Conservation (phyloP, 2,888 invertebrate species). For the Drosophila greeni region DNA sequence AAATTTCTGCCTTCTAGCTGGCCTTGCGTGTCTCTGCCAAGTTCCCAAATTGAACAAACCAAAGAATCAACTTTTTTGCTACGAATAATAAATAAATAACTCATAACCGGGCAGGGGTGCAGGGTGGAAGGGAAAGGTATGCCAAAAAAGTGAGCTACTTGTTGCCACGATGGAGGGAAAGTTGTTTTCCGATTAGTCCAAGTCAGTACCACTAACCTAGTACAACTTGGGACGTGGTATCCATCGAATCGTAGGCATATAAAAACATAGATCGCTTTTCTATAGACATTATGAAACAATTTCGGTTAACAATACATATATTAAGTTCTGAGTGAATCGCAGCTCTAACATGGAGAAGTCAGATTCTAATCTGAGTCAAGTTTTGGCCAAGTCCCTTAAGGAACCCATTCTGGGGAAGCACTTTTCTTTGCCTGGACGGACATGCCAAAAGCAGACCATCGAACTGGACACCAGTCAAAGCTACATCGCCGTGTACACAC, state of each 20-base stretch:
- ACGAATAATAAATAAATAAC: constrained; percentile 66
- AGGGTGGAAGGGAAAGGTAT: constrained; percentile 4
- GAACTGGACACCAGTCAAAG: constrained; percentile 83
- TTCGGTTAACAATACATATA: constrained; percentile 31
- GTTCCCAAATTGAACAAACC: constrained; percentile 46
- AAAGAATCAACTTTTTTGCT: constrained; percentile 44
- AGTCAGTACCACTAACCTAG: constrained; percentile 38
- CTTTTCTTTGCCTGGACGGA: constrained; percentile 80
- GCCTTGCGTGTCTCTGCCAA: constrained; percentile 57
- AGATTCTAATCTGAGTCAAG: constrained; percentile 22
- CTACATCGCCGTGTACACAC: constrained; percentile 85
- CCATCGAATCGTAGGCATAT: constrained; percentile 82
- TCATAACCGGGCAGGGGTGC: constrained; percentile 52
- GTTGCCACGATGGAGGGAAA: constrained; percentile 35
- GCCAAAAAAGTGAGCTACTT: constrained; percentile 22
- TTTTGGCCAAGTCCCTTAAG: constrained; percentile 19
- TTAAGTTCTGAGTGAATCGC: constrained; percentile 80
- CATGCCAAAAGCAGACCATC: constrained; percentile 78
- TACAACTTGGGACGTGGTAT: constrained; percentile 75
- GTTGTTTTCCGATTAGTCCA: constrained; percentile 25
- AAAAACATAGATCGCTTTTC: neutral
- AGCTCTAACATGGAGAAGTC: neutral
- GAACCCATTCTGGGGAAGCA: constrained; percentile 72
- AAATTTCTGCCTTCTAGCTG: constrained; percentile 8
- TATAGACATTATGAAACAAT: neutral